Evolutionary conservation across 2,113 vertebrate genomes (phyloP), one percentile per base, ranked within the genome.

Genomic region (Suricata suricatta): DNA sequence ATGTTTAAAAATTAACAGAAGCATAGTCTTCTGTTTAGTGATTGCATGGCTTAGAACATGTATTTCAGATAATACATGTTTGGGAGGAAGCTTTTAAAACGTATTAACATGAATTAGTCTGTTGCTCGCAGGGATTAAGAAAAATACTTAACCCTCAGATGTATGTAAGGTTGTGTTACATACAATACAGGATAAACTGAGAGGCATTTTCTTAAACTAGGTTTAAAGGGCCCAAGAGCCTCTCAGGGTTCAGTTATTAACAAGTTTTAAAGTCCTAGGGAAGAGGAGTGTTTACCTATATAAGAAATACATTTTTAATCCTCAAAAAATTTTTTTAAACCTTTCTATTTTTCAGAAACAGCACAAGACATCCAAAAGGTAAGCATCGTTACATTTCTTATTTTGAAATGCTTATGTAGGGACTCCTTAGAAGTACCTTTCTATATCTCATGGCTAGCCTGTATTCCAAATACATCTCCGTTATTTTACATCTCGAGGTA

Each of bases 311-410:
- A 68, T 95, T 95, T 98, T 76, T 96, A 87, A 92, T 94, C 71
- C 81, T 95, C 50, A 77, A 50, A 72, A 29, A 64, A 17, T 17
- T 47, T 10, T 74, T 94, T 14, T 84, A 77, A 25, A 11, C 76
- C 31, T 5, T 1, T 82, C 91, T 66, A 3, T 93, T 96, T 98
- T 98, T 96, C 98, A 99, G 99, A 99, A 97, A 96, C 98, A 88
- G 99, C 99, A 90, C 98, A 99, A 85, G 99, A 99, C 12, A 98
- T 99, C n/a, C 99, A 99, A 97, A 99, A 99, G 99, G 99, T 99
- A 98, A 99, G 98, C 2, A 0, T 2, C 47, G 2, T 87, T 63
- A 1, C 8, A 23, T 90, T 95, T 80, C 68, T 90, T 90, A 13
- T 3, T 54, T 50, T 44, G 12, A 71, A 89, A 44, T 41, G 33